Conservation (phyloP, 2,797 vertebrate species). For the Muscicapa comitata region DNA sequence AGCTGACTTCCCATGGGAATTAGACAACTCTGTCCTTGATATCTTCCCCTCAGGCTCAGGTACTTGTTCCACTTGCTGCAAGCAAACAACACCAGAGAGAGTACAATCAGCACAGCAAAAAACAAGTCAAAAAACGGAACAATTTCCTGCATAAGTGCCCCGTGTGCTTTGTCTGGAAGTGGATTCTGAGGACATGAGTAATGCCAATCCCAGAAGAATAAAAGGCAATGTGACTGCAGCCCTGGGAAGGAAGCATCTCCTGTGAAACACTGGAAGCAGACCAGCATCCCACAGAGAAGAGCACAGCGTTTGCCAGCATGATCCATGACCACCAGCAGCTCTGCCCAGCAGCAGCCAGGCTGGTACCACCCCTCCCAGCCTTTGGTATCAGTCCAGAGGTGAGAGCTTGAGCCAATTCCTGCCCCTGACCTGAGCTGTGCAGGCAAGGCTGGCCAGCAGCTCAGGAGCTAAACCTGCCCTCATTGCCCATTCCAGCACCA, state of each 20-base stretch:
- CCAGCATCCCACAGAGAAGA: neutral
- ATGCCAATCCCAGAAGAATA: neutral
- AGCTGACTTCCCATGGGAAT: neutral
- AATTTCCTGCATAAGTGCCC: neutral
- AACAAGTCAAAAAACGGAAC: neutral
- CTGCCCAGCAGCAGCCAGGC: neutral
- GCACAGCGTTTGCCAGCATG: rapidly evolving
- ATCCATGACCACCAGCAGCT: neutral
- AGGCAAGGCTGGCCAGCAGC: neutral
- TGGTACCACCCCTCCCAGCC: neutral
- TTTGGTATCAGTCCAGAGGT: neutral
- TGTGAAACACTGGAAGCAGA: neutral
- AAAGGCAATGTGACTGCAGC: neutral
- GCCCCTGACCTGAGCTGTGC: neutral
- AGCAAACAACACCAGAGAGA: neutral
- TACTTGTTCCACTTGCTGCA: neutral
- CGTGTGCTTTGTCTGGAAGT: neutral
- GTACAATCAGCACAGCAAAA: neutral
- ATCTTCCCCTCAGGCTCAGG: neutral
- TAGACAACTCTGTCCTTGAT: neutral
- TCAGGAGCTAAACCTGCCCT: neutral
- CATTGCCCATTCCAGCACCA: rapidly evolving
- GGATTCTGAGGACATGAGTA: neutral
- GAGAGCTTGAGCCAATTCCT: neutral
- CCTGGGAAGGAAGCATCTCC: neutral